Evolutionary conservation across 2,797 vertebrate species (phyloP).

Genomic region (Hapalemur alaotrensis): DNA sequence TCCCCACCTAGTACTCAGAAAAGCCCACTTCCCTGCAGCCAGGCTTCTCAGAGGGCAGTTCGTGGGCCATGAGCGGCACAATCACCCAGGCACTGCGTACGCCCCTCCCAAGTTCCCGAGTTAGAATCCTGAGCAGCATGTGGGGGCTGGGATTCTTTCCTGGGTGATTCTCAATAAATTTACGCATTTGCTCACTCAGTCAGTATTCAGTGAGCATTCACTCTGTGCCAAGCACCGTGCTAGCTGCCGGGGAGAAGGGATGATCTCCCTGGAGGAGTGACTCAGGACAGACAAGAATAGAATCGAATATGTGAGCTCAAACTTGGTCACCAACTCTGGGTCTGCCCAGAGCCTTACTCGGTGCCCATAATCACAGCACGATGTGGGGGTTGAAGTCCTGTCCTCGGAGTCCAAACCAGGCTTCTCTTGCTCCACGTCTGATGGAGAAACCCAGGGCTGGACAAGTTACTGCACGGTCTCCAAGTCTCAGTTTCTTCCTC

Average conservation of each 20-base stretch:
- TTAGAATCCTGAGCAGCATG: neutral
- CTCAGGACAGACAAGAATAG: neutral
- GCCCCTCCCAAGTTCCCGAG: neutral
- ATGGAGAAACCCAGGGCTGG: neutral
- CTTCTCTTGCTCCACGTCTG: neutral
- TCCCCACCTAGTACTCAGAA: neutral
- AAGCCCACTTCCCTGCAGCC: neutral
- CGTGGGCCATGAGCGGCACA: neutral
- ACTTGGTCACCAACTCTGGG: neutral
- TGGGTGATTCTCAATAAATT: neutral
- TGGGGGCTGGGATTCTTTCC: neutral
- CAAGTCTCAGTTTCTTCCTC: neutral
- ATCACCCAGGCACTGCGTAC: neutral
- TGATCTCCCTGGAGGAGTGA: neutral
- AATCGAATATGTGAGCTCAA: neutral
- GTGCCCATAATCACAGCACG: accelerated
- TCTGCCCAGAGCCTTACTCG: accelerated
- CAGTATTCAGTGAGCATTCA: neutral
- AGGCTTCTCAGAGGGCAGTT: neutral
- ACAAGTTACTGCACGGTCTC: neutral
- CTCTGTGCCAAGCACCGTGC: neutral
- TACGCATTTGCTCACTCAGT: neutral
- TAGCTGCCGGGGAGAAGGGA: neutral
- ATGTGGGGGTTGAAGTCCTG: neutral
- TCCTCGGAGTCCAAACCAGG: neutral